Conservation (phyloP, 2,797 vertebrate species). For the Chiloscyllium punctatum region DNA sequence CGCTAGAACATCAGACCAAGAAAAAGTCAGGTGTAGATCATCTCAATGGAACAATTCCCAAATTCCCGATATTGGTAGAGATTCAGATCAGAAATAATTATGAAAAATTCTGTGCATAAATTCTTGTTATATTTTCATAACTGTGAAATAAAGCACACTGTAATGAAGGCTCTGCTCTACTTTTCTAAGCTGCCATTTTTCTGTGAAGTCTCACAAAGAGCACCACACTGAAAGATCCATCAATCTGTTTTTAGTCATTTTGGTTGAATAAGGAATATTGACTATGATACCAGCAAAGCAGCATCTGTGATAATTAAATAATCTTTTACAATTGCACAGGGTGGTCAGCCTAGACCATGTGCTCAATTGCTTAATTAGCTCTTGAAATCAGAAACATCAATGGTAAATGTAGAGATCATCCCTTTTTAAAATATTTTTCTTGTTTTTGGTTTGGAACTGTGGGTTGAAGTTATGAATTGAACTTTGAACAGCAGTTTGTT, state of each 20-base stretch:
- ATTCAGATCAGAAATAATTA: neutral
- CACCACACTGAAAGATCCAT: neutral
- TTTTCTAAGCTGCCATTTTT: neutral
- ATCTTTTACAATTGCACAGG: too few relatives aligned
- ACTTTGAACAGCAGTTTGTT: too few relatives aligned
- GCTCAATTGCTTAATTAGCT: neutral
- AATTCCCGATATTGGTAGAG: too few relatives aligned
- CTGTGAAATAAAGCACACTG: neutral
- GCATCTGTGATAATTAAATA: neutral
- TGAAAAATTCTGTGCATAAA: neutral
- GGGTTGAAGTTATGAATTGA: too few relatives aligned
- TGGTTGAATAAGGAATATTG: neutral
- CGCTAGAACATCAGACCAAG: too few relatives aligned
- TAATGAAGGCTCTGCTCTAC: too few relatives aligned
- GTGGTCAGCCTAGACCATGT: neutral
- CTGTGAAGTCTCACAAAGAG: neutral
- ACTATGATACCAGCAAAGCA: neutral
- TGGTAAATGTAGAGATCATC: neutral
- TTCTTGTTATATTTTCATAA: neutral
- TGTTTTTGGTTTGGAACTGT: too few relatives aligned
- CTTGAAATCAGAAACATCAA: neutral
- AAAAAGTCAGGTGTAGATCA: too few relatives aligned
- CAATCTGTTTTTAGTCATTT: neutral
- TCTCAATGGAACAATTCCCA: too few relatives aligned
- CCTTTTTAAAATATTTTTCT: too few relatives aligned